Evolutionary conservation across 2,797 vertebrate species (phyloP), one percentile per base, ranked within the genome.

Genomic region (Botia almorhae): DNA sequence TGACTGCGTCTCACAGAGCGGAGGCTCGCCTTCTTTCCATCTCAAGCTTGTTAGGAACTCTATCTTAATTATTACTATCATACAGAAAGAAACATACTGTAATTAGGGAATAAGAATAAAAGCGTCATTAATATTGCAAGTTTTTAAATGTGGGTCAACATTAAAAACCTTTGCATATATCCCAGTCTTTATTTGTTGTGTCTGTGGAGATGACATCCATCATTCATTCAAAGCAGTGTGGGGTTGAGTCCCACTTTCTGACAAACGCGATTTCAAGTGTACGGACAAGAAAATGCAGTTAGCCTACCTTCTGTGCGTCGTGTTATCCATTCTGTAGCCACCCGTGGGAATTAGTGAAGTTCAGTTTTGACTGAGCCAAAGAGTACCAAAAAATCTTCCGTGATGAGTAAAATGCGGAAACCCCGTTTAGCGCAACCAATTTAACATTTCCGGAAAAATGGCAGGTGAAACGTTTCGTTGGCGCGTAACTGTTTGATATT

Each of bases 31-130:
- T 74, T 58, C 58, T 68, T 39, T 63, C 23, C 23, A 58, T 36
- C 48, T 80, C 50, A 80, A 16, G 33, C 69, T 80, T 3, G 36
- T 80, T 80, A 80, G 77, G 19, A 65, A 64, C 43, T 7, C n/a
- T 4, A 29, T 63, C 19, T 39, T 29, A 72, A 80, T 56, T 36
- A 46, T 26, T 26, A 26, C 23, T 65, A 65, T 10, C 4, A 19
- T 65, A 19, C n/a, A n/a, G 17, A 39, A 33, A 39, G 36, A 53
- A 53, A 2, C 39, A 43, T 43, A 46, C 10, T 16, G 16, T 51
- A 63, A 33, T 63, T 33, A 63, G 14, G 26, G 14, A 26, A 63
- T 33, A 63, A 33, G 60, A 16, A 63, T 33, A 33, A 63, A 63
- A 33, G 3, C 26, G 58, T 3, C 21, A 12, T 21, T 23, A 21